Evolutionary conservation across 2,797 vertebrate genomes (phyloP).

Genomic region (Moxostoma hubbsi): DNA sequence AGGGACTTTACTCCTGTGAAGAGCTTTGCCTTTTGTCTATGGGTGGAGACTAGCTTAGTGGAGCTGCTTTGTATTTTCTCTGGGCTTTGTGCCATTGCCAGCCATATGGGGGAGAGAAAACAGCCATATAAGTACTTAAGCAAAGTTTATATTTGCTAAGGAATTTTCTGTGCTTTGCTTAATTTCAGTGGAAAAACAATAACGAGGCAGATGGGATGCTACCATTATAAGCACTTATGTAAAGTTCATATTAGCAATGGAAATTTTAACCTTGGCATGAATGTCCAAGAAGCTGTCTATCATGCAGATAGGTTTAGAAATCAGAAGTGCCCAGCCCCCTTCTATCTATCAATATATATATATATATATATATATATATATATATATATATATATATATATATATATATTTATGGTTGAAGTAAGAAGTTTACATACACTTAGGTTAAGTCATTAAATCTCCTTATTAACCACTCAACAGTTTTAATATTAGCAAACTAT

Average conservation of each 20-base stretch:
- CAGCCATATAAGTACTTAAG: constrained; percentile 82
- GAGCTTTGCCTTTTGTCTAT: constrained; percentile 72
- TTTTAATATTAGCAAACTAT: too few species aligned
- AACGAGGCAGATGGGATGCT: constrained; percentile 74
- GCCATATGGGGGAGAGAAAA: constrained; percentile 79
- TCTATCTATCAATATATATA: too few species aligned
- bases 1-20: constrained; percentile 74
- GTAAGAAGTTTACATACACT: too few species aligned
- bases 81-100: constrained; percentile 76
- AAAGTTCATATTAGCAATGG: constrained; percentile 87
- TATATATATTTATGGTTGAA: too few species aligned
- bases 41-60: constrained; percentile 69
- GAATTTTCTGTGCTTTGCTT: constrained; percentile 81
- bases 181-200: constrained; percentile 82
- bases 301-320: constrained; percentile 63
- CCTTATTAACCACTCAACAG: too few species aligned
- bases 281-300: constrained; percentile 64
- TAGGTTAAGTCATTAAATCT: too few species aligned
- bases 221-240: constrained; percentile 82
- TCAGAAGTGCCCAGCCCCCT: constrained; percentile 54
- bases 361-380: too few species aligned
- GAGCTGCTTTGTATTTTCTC: constrained; percentile 77
- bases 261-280: constrained; percentile 82
- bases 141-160: constrained; percentile 84
- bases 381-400: too few species aligned